Evolutionary conservation across 2,113 vertebrate genomes (phyloP), one percentile per base, ranked within the genome.

Genomic region (Ageneiosus marmoratus): DNA sequence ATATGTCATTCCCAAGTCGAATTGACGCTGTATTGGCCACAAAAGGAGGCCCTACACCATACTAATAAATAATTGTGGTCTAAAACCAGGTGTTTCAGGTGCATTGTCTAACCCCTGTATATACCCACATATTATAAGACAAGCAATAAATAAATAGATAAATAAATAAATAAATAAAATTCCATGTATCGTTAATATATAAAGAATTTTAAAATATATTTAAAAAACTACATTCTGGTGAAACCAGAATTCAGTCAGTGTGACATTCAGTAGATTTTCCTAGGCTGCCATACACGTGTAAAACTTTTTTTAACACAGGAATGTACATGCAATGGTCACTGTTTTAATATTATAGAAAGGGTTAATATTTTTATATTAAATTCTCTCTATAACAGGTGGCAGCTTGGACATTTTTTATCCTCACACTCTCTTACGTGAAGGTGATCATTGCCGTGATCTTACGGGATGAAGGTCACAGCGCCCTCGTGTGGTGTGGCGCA

Each of bases 401-500:
- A 79, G 88, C 90, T 24, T 96, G 95, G 95, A 62, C 94, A 55
- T 41, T 94, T 70, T 94, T 95, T 2, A 77, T 94, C 3, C 92
- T 95, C 77, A 80, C 88, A 2, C 90, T 96, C 51, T 95, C 95
- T 27, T 96, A 94, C 5, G 95, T 96, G 76, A 96, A 96, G 87
- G 94, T 96, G 89, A 95, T 95, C 15, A 92, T 95, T 5, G 95
- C 94, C 0, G 0, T 95, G 44, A 94, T 95, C 77, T 86, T 96
- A 70, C 92, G 95, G 0, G 94, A 95, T 22, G 93, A 96, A 84
- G 95, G 95, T 27, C 94, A 94, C 92, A 90, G 94, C 55, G 94
- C 95, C 50, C 94, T 96, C 0, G 93, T 96, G 88, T 95, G 94
- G 94, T 96, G 95, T 2, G 95, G 95, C 16, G 94, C 93, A 0